Evolutionary conservation across 2,888 invertebrate species (phyloP).

Genomic region (Anthophora plumipes): DNA sequence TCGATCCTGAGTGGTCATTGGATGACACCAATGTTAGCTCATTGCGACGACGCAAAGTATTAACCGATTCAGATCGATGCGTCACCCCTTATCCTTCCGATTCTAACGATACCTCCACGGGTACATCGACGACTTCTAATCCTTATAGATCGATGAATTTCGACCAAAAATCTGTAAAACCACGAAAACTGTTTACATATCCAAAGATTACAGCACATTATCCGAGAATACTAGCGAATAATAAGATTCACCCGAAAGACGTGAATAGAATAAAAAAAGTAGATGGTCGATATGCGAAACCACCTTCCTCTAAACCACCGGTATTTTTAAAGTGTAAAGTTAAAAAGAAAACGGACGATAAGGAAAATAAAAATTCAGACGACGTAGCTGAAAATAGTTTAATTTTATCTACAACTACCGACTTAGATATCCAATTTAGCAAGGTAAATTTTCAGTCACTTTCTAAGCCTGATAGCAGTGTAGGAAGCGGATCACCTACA

Average conservation of each 20-base stretch:
- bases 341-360: conserved; percentile 55
- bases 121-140: conserved; percentile 25
- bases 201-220: conserved; percentile 76
- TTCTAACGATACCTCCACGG: conserved; percentile 8
- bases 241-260: conserved; percentile 55
- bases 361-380: conserved; percentile 31
- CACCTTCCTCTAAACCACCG: conserved; percentile 74
- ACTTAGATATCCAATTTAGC: conserved; percentile 81
- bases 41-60: conserved; percentile 78
- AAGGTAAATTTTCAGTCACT: conserved; percentile 73
- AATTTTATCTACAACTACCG: conserved; percentile 70
- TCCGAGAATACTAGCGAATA: conserved; percentile 73
- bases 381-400: conserved; percentile 38
- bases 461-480: conserved; percentile 66
- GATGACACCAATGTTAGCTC: conserved; percentile 69
- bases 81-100: conserved; percentile 13
- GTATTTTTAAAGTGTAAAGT: conserved; percentile 79
- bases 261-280: conserved; percentile 59
- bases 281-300: conserved; percentile 68
- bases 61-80: conserved; percentile 42
- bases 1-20: conserved; percentile 69
- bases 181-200: conserved; percentile 75
- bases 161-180: conserved; percentile 46
- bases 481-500: conserved; percentile 8
- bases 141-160: conserved; percentile 33